phyloP scores from a whole-genome alignment of 2,113 vertebrate species.

The Hippopotamus amphibius region DNA sequence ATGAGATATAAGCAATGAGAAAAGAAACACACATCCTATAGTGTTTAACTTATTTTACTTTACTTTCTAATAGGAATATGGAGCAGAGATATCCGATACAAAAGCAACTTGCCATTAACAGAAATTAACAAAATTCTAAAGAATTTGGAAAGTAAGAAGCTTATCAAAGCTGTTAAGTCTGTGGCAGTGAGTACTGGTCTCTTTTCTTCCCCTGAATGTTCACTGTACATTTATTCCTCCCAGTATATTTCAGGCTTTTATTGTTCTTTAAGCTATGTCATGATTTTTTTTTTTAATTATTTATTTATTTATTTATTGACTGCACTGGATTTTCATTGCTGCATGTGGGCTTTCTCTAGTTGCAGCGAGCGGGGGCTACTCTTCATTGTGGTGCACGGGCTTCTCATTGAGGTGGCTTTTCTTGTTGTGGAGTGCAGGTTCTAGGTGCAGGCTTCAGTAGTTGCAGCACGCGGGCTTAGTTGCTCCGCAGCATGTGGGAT shows the following conservation, averaged over 20 bases:
- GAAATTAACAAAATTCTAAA: slow-evolving; percentile 99
- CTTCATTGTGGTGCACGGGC: too few species aligned
- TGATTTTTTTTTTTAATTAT: background rate
- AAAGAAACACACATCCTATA: slow-evolving; percentile 23
- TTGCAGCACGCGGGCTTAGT: too few species aligned
- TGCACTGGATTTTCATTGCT: too few species aligned
- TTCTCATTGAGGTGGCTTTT: too few species aligned
- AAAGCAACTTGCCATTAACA: slow-evolving; percentile 98
- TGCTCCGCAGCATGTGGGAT: too few species aligned
- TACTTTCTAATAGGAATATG: slow-evolving; percentile 92
- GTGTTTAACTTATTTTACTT: slow-evolving; percentile 52
- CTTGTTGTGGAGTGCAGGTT: too few species aligned
- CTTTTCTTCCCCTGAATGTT: background rate
- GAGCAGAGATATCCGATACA: slow-evolving; percentile 98
- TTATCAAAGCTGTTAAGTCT: slow-evolving; percentile 99
- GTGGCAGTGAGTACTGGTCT: slow-evolving; percentile 94
- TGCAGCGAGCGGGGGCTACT: too few species aligned
- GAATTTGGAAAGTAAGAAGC: slow-evolving; percentile 99
- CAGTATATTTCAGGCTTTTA: slow-evolving; percentile 14
- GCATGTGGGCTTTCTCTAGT: too few species aligned
- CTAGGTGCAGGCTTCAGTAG: too few species aligned
- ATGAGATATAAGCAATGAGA: background rate
- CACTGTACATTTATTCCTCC: background rate
- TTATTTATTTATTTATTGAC: too few species aligned
- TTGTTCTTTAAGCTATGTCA: background rate